Base-by-base conservation (phyloP, 2,797 vertebrate species). In the Euthynnus affinis region DNA sequence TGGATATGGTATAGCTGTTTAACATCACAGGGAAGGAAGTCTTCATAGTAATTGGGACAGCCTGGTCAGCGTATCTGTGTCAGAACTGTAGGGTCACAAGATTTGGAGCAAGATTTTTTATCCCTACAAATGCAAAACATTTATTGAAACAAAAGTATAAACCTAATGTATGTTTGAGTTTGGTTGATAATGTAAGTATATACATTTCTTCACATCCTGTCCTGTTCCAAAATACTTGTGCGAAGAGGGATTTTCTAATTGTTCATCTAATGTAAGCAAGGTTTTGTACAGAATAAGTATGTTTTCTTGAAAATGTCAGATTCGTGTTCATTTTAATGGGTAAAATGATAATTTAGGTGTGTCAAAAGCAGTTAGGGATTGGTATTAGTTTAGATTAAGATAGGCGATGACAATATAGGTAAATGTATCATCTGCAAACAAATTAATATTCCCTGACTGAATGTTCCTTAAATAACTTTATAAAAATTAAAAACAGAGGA, bases 351-450 rank as follows among this genome's bases (percentile, higher is more conserved):
- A 40, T 6, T 44, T 12, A 13, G 37, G 37, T 12, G 15, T 15
- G 44, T 48, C 17, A 20, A 18, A 55, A 15, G 44, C 9, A 12
- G 18, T 51, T 13, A 48, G 2, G 49, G 23, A 42, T 49, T 1
- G 0, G 9, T 5, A 14, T 22, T 32, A 14, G 9, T 20, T 52
- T 60, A n/a, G 25, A 18, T 37, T 64, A 5, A 34, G 6, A 15
- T 2, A 23, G 5, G 1, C 0, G 4, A 6, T 0, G 0, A n/a
- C 3, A 6, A 4, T 20, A 65, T 52, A 40, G 6, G 59, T 17
- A 7, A 20, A 4, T 22, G n/a, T 8, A 34, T 65, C 68, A 58
- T 73, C 72, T 76, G 60, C 64, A 66, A 65, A 70, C 2, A 73
- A 61, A 57, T 15, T 0, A 22, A 70, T 66, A 3, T 25, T 55